These are phyloP conservation scores for Dyspetes luteomarginatus DNA, from an alignment of 2,888 invertebrate genomes.

Conservation along the genomic window DNA sequence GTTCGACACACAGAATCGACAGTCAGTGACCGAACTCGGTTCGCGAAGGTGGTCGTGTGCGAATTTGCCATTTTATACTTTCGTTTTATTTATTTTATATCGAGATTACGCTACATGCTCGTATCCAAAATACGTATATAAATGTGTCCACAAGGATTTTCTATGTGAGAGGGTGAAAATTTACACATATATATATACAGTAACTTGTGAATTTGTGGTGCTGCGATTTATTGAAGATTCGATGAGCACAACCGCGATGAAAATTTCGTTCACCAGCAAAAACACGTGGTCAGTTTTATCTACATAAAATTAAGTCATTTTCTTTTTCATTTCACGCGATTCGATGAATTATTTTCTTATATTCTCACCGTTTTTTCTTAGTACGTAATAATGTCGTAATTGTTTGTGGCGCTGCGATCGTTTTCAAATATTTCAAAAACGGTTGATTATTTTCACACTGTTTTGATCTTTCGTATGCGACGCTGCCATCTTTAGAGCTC, in stretches of 20 bases:
- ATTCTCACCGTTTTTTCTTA: no score
- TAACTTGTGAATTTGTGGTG: conserved; percentile 16
- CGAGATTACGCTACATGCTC: conserved; percentile 50
- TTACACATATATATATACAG: neutral
- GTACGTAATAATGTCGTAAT: no score
- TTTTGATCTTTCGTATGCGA: no score
- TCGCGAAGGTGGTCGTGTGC: conserved; percentile 74
- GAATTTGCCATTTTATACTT: conserved; percentile 67
- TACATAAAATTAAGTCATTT: neutral
- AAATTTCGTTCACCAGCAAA: conserved; percentile 73
- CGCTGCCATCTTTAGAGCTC: no score
- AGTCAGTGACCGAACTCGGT: conserved; percentile 81
- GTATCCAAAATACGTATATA: neutral
- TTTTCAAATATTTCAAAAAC: no score
- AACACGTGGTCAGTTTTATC: conserved; percentile 77
- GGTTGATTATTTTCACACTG: no score
- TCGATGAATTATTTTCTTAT: neutral
- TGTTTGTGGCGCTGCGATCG: no score
- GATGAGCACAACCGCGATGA: conserved; percentile 59
- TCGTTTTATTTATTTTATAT: conserved; percentile 1
- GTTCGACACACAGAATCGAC: conserved; percentile 66
- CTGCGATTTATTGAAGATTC: neutral
- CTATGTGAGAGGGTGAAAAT: neutral
- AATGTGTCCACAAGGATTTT: neutral
- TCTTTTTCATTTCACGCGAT: neutral